These are phyloP conservation scores for Sebastes oblongus DNA, from an alignment of 2,797 vertebrate species.

Conservation along the genomic window DNA sequence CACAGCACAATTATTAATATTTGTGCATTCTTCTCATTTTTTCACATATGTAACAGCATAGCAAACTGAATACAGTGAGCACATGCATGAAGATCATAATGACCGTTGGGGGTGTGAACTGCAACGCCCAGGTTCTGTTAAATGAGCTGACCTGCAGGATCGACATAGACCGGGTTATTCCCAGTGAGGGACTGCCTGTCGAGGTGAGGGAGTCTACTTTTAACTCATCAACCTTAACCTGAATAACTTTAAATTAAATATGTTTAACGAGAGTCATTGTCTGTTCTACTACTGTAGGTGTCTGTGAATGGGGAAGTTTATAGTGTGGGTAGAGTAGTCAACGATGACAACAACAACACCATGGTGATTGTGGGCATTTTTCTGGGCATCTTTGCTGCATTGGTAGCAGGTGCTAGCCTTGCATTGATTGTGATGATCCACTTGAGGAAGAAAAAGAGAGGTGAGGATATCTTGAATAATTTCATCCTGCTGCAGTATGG, in stretches of 20 bases:
- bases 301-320: conserved; percentile 80
- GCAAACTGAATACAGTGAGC: conserved; percentile 81
- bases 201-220: conserved; percentile 74
- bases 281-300: conserved; percentile 76
- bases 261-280: neutral
- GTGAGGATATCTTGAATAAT: conserved; percentile 53
- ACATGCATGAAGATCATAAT: conserved; percentile 89
- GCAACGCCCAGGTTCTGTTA: conserved; percentile 83
- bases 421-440: conserved; percentile 75
- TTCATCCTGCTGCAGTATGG: neutral
- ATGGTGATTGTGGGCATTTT: conserved; percentile 72
- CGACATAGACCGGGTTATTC: conserved; percentile 80
- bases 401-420: conserved; percentile 75
- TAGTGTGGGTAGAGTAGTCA: conserved; percentile 82
- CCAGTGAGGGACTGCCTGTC: conserved; percentile 77
- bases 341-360: conserved; percentile 36
- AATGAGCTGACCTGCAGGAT: conserved; percentile 91
- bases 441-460: conserved; percentile 80
- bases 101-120: conserved; percentile 85
- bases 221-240: neutral
- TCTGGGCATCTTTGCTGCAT: conserved; percentile 81
- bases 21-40: neutral
- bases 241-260: neutral
- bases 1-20: neutral
- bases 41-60: conserved; percentile 79